Conservation (phyloP, 2,888 invertebrate genomes). For the Harmothoe impar region DNA sequence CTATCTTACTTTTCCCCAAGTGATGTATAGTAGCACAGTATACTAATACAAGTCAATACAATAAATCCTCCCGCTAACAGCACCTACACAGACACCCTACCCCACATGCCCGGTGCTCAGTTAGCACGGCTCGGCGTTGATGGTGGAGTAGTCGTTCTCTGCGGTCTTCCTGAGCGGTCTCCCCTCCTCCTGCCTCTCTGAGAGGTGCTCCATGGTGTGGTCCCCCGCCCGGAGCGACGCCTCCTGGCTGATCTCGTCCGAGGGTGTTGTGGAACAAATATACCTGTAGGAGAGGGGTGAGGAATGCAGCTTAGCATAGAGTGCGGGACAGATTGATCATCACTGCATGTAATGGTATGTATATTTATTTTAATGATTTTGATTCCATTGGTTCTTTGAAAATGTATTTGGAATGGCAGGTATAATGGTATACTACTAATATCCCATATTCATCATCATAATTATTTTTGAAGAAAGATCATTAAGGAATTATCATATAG, state of each 20-base stretch:
- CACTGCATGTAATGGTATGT: not conserved
- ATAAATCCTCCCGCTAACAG: too few relatives aligned
- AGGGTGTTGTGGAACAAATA: constrained; percentile 4
- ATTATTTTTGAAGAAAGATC: too few relatives aligned
- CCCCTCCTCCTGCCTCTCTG: constrained; percentile 52
- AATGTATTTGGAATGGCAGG: too few relatives aligned
- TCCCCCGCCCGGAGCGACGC: constrained; percentile 16
- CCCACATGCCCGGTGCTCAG: not conserved
- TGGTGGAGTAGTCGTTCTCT: constrained; percentile 54
- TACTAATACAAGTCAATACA: too few relatives aligned
- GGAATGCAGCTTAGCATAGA: not conserved
- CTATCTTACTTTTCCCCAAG: too few relatives aligned
- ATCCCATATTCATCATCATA: too few relatives aligned
- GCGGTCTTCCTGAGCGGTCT: constrained; percentile 21
- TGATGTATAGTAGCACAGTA: too few relatives aligned
- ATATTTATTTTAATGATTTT: too few relatives aligned
- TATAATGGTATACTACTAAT: too few relatives aligned
- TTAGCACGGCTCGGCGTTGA: constrained; percentile 46
- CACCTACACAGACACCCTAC: too few relatives aligned
- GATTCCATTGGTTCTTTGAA: too few relatives aligned
- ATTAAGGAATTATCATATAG: too few relatives aligned
- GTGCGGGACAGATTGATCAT: not conserved
- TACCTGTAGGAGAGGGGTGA: not conserved
- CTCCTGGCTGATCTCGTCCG: constrained; percentile 40
- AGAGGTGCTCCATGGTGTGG: not conserved